phyloP scores from a whole-genome alignment of 2,888 invertebrate genomes.

The Drosophila anomelani region DNA sequence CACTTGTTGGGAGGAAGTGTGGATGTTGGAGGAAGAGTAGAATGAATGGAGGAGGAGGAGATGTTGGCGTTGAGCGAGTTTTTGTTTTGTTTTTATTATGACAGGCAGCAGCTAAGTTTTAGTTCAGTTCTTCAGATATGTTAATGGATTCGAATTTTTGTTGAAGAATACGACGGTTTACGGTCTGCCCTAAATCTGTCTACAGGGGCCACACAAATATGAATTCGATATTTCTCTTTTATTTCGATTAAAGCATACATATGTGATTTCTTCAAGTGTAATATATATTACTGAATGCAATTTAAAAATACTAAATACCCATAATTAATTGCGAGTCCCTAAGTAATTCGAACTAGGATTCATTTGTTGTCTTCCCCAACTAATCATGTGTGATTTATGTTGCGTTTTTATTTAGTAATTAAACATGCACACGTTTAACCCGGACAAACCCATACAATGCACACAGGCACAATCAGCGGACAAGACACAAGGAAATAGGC shows the following conservation, averaged over 20 bases:
- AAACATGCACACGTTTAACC: slow-evolving; percentile 40
- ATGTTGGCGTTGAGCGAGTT: slow-evolving; percentile 34
- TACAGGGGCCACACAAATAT: slow-evolving; percentile 26
- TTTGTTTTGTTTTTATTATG: slow-evolving; percentile 54
- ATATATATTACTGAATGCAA: slow-evolving; percentile 55
- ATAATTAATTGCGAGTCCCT: slow-evolving; percentile 28
- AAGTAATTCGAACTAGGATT: slow-evolving; percentile 56
- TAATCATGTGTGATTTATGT: slow-evolving; percentile 76
- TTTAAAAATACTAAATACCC: slow-evolving; percentile 42
- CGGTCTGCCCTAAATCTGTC: slow-evolving; percentile 9
- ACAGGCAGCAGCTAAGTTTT: slow-evolving; percentile 65
- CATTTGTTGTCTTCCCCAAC: slow-evolving; percentile 75
- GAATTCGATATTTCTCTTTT: slow-evolving; percentile 57
- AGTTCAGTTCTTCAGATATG: slow-evolving; percentile 26
- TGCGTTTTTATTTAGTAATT: slow-evolving; percentile 64
- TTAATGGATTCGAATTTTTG: slow-evolving; percentile 50
- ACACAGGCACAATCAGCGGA: slow-evolving; percentile 12
- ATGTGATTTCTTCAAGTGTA: slow-evolving; percentile 69
- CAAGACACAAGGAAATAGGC: slow-evolving; percentile 6
- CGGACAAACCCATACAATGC: slow-evolving; percentile 59
- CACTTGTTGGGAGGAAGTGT: slow-evolving; percentile 1
- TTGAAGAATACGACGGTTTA: slow-evolving; percentile 5
- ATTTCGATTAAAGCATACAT: slow-evolving; percentile 55
- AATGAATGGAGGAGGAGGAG: slow-evolving; percentile 1
- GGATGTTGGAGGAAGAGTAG: neutral